Conservation (phyloP, 1,140 invertebrate species). For the Harlomillsia oculata region DNA sequence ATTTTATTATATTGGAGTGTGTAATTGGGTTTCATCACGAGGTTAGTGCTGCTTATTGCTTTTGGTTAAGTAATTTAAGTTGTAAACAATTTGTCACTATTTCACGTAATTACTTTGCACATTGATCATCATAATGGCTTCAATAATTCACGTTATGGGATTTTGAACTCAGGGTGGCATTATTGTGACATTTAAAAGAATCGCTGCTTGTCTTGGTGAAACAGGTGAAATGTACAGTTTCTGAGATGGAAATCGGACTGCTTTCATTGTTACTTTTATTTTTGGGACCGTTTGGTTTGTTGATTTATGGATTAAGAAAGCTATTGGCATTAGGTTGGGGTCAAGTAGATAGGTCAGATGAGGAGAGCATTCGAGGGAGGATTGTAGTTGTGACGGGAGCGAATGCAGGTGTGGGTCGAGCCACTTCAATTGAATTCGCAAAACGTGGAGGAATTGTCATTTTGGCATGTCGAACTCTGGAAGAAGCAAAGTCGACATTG, state of each 20-base stretch:
- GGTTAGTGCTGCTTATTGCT: too few species aligned
- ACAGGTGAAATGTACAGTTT: not conserved
- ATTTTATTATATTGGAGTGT: too few species aligned
- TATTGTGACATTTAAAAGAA: too few species aligned
- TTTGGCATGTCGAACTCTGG: constrained; percentile 59
- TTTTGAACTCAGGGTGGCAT: not conserved
- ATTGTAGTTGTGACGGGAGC: constrained; percentile 70
- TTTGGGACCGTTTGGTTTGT: not conserved
- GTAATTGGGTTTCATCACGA: too few species aligned
- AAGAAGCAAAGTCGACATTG: constrained; percentile 50
- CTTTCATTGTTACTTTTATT: not conserved
- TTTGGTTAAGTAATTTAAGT: too few species aligned
- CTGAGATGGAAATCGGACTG: not conserved
- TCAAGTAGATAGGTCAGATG: constrained; percentile 44
- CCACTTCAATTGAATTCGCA: constrained; percentile 57
- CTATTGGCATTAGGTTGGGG: constrained; percentile 42
- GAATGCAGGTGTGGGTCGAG: constrained; percentile 67
- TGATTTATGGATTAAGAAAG: not conserved
- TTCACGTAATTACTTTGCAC: too few species aligned
- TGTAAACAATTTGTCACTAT: too few species aligned
- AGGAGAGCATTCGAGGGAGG: constrained; percentile 45
- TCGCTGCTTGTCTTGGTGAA: too few species aligned
- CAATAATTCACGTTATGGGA: not conserved
- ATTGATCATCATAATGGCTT: too few species aligned
- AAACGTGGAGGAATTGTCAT: constrained; percentile 58